Conservation (phyloP, 92 coral and sea anemone genomes). For the Nematostella vectensis region DNA sequence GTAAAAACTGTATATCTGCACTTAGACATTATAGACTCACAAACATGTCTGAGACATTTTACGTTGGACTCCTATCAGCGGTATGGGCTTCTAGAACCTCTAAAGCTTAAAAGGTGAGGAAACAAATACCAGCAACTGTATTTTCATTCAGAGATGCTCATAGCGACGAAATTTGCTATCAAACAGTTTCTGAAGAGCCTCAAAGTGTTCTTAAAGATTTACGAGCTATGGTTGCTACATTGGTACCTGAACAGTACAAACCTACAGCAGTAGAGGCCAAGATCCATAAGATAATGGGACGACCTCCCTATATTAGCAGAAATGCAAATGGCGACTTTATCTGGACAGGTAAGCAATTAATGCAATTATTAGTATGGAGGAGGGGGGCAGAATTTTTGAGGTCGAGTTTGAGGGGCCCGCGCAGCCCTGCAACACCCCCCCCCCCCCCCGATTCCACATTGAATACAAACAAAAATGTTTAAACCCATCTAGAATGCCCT, state of each 20-base stretch:
- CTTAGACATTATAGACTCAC: constrained; percentile 46
- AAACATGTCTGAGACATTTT: constrained; percentile 34
- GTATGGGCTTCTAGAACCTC: constrained; percentile 51
- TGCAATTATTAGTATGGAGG: no score
- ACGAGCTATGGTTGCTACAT: constrained; percentile 34
- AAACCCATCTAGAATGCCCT: no score
- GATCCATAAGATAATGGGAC: constrained; percentile 40
- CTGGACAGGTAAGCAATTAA: constrained; percentile 44
- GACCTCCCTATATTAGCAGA: constrained; percentile 36
- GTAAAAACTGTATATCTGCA: constrained; percentile 38
- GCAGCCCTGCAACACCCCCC: no score
- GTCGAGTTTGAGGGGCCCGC: no score
- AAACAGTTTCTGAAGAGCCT: constrained; percentile 35
- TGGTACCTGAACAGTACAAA: constrained; percentile 61
- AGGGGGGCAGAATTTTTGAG: no score
- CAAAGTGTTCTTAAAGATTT: constrained; percentile 24
- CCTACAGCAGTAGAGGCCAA: constrained; percentile 41
- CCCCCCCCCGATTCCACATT: no score
- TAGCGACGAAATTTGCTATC: constrained; percentile 49
- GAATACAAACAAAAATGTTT: no score
- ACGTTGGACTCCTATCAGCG: constrained; percentile 23
- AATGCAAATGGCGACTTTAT: constrained; percentile 63
- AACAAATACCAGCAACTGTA: constrained; percentile 40
- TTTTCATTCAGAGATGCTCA: constrained; percentile 53
- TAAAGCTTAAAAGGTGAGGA: constrained; percentile 31